Conservation (phyloP, 2,113 vertebrate species). For the Lota lota region DNA sequence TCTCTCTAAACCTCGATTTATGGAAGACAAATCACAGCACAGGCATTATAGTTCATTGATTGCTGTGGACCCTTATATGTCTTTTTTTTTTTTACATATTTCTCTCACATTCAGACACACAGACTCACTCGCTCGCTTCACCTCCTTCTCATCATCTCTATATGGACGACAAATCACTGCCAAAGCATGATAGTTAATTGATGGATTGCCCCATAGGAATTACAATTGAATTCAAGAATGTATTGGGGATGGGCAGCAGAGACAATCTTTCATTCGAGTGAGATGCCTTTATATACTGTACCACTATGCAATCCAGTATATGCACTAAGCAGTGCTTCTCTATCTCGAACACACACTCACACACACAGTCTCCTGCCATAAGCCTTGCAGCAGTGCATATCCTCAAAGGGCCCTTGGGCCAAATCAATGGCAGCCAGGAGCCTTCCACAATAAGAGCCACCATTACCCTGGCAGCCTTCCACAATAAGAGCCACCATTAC, state of each 20-base stretch:
- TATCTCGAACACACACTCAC: conserved; percentile 27
- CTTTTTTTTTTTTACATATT: no score
- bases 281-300: conserved; percentile 22
- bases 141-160: background rate
- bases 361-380: conserved; percentile 17
- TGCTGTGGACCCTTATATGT: conserved; percentile 20
- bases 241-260: conserved; percentile 9
- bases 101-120: background rate
- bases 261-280: conserved; percentile 17
- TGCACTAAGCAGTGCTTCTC: conserved; percentile 39
- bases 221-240: background rate
- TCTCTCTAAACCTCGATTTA: background rate
- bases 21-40: conserved; percentile 36
- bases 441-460: conserved; percentile 57
- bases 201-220: background rate
- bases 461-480: conserved; percentile 60
- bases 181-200: background rate
- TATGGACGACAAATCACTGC: background rate
- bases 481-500: conserved; percentile 15
- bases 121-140: background rate
- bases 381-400: conserved; percentile 50
- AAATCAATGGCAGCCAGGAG: conserved; percentile 70
- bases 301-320: conserved; percentile 37
- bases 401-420: conserved; percentile 61
- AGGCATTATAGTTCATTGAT: conserved; percentile 47